Evolutionary conservation across 1,140 invertebrate species (phyloP).

Genomic region (Pogonus chalceus): DNA sequence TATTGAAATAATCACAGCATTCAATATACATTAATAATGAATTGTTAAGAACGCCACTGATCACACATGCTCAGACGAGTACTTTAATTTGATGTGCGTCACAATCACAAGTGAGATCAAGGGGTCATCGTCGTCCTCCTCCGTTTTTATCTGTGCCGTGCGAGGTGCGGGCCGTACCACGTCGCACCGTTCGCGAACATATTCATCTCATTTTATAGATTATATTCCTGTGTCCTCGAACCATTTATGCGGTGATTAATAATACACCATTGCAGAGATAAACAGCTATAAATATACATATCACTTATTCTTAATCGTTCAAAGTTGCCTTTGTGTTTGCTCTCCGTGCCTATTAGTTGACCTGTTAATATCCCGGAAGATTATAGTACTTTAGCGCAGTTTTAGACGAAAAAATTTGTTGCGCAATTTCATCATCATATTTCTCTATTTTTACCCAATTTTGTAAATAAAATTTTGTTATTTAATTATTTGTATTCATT

Average conservation of each 20-base stretch:
- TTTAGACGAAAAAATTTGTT: too few species aligned
- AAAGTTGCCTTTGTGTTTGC: not conserved
- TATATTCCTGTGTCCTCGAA: not conserved
- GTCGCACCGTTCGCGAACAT: not conserved
- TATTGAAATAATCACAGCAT: too few species aligned
- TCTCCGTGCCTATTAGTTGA: not conserved
- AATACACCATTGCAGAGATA: not conserved
- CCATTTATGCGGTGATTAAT: constrained; percentile 4
- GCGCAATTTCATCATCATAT: too few species aligned
- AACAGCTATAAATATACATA: not conserved
- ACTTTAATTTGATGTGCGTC: not conserved
- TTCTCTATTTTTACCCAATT: too few species aligned
- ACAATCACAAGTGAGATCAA: not conserved
- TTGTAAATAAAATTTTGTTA: too few species aligned
- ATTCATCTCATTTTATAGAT: not conserved
- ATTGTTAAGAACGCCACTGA: not conserved
- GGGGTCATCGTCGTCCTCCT: not conserved
- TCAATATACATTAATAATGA: too few species aligned
- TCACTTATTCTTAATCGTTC: not conserved
- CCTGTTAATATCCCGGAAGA: constrained; percentile 1
- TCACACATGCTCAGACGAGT: not conserved
- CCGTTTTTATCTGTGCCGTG: not conserved
- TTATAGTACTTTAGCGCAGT: too few species aligned
- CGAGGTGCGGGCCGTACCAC: not conserved
- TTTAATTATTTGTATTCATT: too few species aligned